These are phyloP conservation scores for Colinus virginianus DNA, from an alignment of 2,113 vertebrate species.

Conservation along the genomic window DNA sequence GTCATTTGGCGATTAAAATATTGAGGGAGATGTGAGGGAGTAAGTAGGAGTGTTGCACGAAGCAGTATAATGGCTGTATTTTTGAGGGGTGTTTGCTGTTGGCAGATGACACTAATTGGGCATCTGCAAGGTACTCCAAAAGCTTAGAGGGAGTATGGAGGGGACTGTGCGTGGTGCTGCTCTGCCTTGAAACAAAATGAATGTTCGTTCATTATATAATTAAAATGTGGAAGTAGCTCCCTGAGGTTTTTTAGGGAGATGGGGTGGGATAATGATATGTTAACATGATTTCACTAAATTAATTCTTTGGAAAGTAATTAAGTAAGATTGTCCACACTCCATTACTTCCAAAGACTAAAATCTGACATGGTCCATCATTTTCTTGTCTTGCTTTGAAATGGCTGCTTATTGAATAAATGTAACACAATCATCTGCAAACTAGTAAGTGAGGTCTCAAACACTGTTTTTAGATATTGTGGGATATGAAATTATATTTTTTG, in stretches of 20 bases:
- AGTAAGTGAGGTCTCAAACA: not conserved
- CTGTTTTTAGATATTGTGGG: not conserved
- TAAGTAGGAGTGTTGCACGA: not conserved
- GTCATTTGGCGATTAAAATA: conserved; percentile 35
- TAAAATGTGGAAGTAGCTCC: not conserved
- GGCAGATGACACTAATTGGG: not conserved
- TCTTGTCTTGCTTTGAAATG: conserved; percentile 31
- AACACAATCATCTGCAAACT: not conserved
- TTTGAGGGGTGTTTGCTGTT: conserved; percentile 1
- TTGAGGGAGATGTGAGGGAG: not conserved
- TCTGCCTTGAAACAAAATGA: not conserved
- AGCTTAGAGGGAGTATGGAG: not conserved
- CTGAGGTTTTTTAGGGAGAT: not conserved
- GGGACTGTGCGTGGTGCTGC: not conserved
- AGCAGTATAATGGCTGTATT: not conserved
- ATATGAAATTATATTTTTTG: not conserved
- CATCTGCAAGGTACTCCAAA: not conserved
- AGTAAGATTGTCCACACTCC: conserved; percentile 21
- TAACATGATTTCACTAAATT: conserved; percentile 44
- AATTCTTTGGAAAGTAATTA: conserved; percentile 32
- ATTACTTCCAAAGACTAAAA: conserved; percentile 9
- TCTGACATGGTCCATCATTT: conserved; percentile 2
- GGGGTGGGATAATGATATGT: conserved; percentile 13
- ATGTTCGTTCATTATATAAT: not conserved
- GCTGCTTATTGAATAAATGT: conserved; percentile 10